Base-by-base conservation (phyloP, 2,888 invertebrate species). In the Troilus luridus region DNA sequence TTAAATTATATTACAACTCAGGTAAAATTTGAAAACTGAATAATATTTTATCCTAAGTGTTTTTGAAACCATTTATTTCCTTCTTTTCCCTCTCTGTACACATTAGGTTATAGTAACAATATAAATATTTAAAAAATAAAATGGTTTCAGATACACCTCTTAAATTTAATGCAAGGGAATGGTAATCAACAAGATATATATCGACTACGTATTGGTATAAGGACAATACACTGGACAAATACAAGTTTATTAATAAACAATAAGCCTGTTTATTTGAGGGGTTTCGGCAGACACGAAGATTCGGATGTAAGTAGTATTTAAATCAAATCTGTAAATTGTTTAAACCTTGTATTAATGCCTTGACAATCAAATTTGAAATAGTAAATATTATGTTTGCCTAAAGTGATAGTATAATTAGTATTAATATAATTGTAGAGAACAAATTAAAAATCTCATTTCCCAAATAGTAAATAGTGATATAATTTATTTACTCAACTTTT, bases 201-300 rank as follows among this genome's bases (percentile, higher is more conserved):
- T 94, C 95, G 97, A 56, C 96, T 97, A 92, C 97, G 97, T 92
- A 95, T 99, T 92, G 99, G 99, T 21, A 97, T 99, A 92, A 95
- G 99, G 92, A 97, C 97, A 0, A 94, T 99, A 1, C 95, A 95
- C 5, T 98, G 98, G 96, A 96, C 96, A 77, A 96, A 96, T 93
- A 96, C 96, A 0, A 95, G 96, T 85, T 95, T 98, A 88, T 95
- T 96, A 81, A 96, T 99, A 91, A 99, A 99, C 94, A 96, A 96
- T 21, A 96, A 96, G 93, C 97, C 97, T 0, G 95, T 99, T 91
- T 99, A 99, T 94, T 96, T 99, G 93, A 96, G 97, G 92, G 99
- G 99, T 7, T 98, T 99, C 93, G 99, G 98, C 27, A 97, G 98
- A 94, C 99, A 99, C 94, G 99, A 99, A 94, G 99, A 99, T 94